Conservation (phyloP, 2,888 invertebrate species). For the Nymphalis urticae region DNA sequence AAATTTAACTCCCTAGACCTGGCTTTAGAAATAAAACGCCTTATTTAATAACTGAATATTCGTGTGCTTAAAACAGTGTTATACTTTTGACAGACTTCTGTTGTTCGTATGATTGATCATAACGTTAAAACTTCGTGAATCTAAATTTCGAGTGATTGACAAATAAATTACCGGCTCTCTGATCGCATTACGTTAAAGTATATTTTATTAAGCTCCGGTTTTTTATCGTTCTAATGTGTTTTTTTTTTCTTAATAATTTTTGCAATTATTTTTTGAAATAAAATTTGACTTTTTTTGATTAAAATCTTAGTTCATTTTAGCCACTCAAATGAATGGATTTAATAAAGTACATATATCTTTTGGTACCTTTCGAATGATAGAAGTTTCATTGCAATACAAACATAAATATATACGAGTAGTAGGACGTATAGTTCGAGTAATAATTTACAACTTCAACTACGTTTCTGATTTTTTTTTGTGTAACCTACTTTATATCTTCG, state of each 20-base stretch:
- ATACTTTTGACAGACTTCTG: slow-evolving; percentile 13
- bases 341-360: too few relatives aligned
- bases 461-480: too few relatives aligned
- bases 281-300: too few relatives aligned
- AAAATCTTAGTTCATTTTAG: too few relatives aligned
- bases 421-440: too few relatives aligned
- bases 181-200: not conserved
- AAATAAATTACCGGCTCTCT: slow-evolving; percentile 2
- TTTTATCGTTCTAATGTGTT: not conserved
- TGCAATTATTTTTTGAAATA: too few relatives aligned
- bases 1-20: slow-evolving; percentile 34
- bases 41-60: slow-evolving; percentile 28
- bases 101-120: slow-evolving; percentile 6
- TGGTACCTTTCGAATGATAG: too few relatives aligned
- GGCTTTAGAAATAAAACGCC: slow-evolving; percentile 34
- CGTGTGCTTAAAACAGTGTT: slow-evolving; percentile 25
- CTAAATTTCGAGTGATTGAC: not conserved
- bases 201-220: not conserved
- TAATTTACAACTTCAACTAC: too few relatives aligned
- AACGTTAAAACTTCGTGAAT: slow-evolving; percentile 9
- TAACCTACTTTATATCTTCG: too few relatives aligned
- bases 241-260: not conserved
- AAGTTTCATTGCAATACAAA: too few relatives aligned
- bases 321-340: too few relatives aligned
- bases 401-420: too few relatives aligned